Percentiles rank a stretch among this genome's conserved stretches.
These are phyloP conservation scores for Amaurobius ferox DNA, from an alignment of 2,888 invertebrate genomes.

Conservation along the genomic window DNA sequence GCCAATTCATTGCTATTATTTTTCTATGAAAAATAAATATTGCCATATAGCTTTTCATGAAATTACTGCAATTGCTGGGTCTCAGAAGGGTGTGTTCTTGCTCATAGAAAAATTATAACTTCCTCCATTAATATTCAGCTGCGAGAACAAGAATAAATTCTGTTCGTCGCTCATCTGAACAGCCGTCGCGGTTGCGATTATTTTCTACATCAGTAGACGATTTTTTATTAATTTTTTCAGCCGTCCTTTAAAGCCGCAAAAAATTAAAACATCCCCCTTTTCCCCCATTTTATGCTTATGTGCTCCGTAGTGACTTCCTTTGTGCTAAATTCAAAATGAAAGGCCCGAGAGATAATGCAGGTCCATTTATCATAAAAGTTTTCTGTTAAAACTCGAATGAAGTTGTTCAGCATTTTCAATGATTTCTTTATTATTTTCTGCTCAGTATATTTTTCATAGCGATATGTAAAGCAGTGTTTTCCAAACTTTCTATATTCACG, in stretches of 20 bases:
- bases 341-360: not conserved
- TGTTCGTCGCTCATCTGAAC: not conserved
- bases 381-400: not conserved
- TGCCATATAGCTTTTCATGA: constrained; percentile 9
- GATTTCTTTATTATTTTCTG: no score
- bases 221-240: not conserved
- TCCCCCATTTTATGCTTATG: not conserved
- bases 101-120: constrained; percentile 16
- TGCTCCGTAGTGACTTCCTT: not conserved
- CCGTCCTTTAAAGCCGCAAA: not conserved
- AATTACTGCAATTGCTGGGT: not conserved
- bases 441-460: no score
- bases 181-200: not conserved
- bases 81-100: constrained; percentile 11
- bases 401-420: not conserved
- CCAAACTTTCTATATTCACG: no score
- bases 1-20: not conserved
- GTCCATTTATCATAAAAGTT: not conserved
- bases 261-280: not conserved
- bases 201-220: not conserved
- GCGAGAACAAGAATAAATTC: not conserved
- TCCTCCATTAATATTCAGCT: constrained; percentile 23
- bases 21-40: constrained; percentile 18
- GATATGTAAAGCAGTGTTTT: no score
- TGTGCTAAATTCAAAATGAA: not conserved